phyloP scores from a whole-genome alignment of 1,140 invertebrate species.

The Sesamia nonagrioides region DNA sequence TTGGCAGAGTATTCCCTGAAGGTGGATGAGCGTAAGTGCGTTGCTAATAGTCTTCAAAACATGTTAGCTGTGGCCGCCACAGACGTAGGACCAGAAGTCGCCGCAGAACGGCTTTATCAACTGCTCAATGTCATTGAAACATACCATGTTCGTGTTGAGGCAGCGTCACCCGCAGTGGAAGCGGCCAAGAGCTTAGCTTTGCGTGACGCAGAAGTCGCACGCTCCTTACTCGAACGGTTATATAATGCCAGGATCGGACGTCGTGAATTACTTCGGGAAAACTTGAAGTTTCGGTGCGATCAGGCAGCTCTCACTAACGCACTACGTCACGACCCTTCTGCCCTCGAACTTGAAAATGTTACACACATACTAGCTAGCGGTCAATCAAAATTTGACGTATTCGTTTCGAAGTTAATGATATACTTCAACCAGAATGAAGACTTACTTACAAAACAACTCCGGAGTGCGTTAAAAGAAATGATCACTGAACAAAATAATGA shows the following conservation, averaged over 20 bases:
- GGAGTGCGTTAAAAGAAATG: neutral
- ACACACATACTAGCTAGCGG: constrained; percentile 39
- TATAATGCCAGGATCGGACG: constrained; percentile 62
- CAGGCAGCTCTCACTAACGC: constrained; percentile 67
- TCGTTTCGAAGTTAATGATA: constrained; percentile 61
- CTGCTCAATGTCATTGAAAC: constrained; percentile 42
- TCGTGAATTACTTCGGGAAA: constrained; percentile 61
- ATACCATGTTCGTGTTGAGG: constrained; percentile 30
- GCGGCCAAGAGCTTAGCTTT: constrained; percentile 52
- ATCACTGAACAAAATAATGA: neutral
- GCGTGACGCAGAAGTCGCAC: constrained; percentile 50
- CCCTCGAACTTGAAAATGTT: constrained; percentile 35
- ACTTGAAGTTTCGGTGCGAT: constrained; percentile 58
- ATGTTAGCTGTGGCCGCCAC: constrained; percentile 52
- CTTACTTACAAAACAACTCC: neutral
- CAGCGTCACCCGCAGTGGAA: constrained; percentile 14
- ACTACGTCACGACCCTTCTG: constrained; percentile 53
- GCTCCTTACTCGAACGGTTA: constrained; percentile 54
- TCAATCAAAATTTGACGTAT: constrained; percentile 54
- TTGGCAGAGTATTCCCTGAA: constrained; percentile 68
- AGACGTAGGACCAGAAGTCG: neutral
- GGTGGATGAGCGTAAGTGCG: constrained; percentile 52
- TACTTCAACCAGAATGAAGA: constrained; percentile 64
- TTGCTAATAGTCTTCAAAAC: constrained; percentile 57
- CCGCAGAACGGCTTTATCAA: constrained; percentile 9